Evolutionary conservation across 1,140 invertebrate genomes (phyloP).

Genomic region (Calosoma granatense): DNA sequence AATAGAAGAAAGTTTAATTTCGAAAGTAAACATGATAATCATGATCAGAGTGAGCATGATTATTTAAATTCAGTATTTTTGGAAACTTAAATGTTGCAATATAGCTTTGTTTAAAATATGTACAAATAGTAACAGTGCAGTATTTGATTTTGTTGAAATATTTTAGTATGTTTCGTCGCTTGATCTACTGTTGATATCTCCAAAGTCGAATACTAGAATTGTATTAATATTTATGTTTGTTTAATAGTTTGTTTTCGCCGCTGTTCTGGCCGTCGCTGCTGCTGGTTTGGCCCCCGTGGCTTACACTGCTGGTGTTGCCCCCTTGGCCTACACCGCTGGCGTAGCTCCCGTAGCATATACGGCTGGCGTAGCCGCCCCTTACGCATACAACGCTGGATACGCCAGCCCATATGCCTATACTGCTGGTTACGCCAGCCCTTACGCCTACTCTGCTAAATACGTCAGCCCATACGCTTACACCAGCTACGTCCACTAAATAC

Average conservation of each 20-base stretch:
- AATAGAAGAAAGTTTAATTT: too few relatives aligned
- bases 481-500: background rate
- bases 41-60: too few relatives aligned
- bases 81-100: too few relatives aligned
- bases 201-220: conserved; percentile 18
- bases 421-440: conserved; percentile 9
- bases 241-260: conserved; percentile 31
- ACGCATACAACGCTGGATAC: conserved; percentile 21
- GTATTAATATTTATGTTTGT: conserved; percentile 11
- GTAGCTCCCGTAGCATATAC: conserved; percentile 15
- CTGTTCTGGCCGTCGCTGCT: conserved; percentile 39
- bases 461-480: conserved; percentile 15
- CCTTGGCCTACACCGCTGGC: conserved; percentile 22
- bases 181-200: too few relatives aligned
- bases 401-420: conserved; percentile 14
- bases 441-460: conserved; percentile 17
- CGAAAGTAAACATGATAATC: too few relatives aligned
- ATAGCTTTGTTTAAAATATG: too few relatives aligned
- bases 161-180: too few relatives aligned
- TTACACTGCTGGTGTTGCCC: conserved; percentile 20
- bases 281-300: conserved; percentile 33
- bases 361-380: conserved; percentile 8
- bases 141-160: too few relatives aligned
- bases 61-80: too few relatives aligned
- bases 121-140: too few relatives aligned